phyloP scores from a whole-genome alignment of 2,888 invertebrate species.

The Drosophila mimetica region DNA sequence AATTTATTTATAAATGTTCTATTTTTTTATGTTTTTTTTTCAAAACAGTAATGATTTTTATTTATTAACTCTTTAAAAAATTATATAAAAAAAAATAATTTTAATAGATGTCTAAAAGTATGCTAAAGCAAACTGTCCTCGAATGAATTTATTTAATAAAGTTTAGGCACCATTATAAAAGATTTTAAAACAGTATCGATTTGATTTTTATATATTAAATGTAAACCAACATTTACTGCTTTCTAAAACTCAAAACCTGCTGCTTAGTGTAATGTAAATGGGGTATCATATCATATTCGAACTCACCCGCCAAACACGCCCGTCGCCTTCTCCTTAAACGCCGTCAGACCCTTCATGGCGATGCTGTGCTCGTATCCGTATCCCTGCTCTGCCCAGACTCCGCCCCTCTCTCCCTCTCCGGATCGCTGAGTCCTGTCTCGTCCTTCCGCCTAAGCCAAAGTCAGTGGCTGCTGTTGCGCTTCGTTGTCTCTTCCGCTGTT shows the following conservation, averaged over 20 bases:
- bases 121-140: no score
- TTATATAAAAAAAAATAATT: no score
- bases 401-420: constrained; percentile 21
- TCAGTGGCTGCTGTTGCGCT: constrained; percentile 37
- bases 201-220: no score
- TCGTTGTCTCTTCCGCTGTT: constrained; percentile 58
- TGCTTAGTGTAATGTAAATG: neutral
- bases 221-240: no score
- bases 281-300: constrained; percentile 33
- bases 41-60: no score
- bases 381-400: constrained; percentile 5
- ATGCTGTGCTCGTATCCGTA: constrained; percentile 32
- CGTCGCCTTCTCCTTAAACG: constrained; percentile 84
- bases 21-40: no score
- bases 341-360: constrained; percentile 84
- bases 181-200: no score
- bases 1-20: no score
- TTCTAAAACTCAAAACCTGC: neutral
- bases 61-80: no score
- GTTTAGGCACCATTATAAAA: no score
- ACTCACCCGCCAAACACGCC: constrained; percentile 84
- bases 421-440: constrained; percentile 17
- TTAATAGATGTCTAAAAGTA: no score
- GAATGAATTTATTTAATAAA: no score
- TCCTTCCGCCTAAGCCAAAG: constrained; percentile 6